Base-by-base conservation (phyloP, 2,888 invertebrate species). In the Glomeris marginata region DNA sequence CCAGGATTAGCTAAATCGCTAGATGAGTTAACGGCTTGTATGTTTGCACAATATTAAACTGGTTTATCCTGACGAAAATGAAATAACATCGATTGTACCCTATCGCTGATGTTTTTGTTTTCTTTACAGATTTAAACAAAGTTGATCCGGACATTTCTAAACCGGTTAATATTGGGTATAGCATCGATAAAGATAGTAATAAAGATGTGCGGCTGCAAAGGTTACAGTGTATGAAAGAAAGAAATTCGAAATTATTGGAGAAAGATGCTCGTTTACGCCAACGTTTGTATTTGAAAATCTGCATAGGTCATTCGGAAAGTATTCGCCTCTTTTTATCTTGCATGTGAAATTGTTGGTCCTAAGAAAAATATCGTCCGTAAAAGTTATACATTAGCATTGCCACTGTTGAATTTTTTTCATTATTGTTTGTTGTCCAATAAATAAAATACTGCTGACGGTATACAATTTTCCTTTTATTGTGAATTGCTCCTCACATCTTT, bases 121-220 rank as follows among this genome's bases (percentile, higher is more conserved):
- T 42, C n/a, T 18, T 63, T 65, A 41, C 58, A 71, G 77, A 72
- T 58, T 50, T 69, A 11, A 70, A 72, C 50, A 59, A 62, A 36
- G 67, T 69, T 55, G 78, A 81, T 65, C 74, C 76, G 1, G 69
- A 69, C 45, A 37, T 77, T 34, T 58, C 69, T 51, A 75, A 65
- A 55, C 72, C 74, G 60, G 73, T 81, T 1, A 73, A 82, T 60
- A 81, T 82, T 59, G 81, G 82, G 0, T 74, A 76, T 53, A 11
- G 33, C 2, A 15, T 22, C 11, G 66, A 70, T 33, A 64, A 67
- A 11, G 62, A 62, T 51, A 54, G 72, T 1, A 62, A 72, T 28
- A 67, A 72, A 49, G 72, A 78, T 57, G 55, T 79, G 16, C 72
- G 72, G 44, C 69, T 75, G 56, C 56, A 77, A 1, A 78, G 76